These are phyloP conservation scores for Colaptes auratus DNA, from an alignment of 2,113 vertebrate species.

Conservation along the genomic window DNA sequence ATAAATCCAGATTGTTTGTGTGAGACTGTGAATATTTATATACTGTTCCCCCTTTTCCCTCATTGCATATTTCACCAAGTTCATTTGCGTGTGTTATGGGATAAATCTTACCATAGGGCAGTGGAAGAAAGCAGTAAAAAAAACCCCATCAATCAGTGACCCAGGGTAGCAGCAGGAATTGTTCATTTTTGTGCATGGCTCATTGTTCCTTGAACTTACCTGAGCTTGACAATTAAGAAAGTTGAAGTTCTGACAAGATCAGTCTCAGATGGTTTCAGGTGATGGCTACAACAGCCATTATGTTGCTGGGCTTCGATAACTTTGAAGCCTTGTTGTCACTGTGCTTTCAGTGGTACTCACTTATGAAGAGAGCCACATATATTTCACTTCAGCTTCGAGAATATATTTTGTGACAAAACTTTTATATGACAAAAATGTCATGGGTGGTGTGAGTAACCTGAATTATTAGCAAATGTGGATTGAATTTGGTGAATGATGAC, in stretches of 20 bases:
- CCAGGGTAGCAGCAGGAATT: conserved; percentile 1
- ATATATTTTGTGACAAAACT: conserved; percentile 5
- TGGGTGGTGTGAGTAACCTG: neutral
- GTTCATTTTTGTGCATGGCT: neutral
- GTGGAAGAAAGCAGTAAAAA: conserved; percentile 62
- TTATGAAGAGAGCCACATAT: neutral
- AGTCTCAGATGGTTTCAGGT: conserved; percentile 29
- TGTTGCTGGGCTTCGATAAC: neutral
- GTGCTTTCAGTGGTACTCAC: neutral
- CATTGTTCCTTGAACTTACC: conserved; percentile 29
- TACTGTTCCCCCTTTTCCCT: conserved; percentile 78
- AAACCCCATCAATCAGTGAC: conserved; percentile 53
- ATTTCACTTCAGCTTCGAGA: neutral
- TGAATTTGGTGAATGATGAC: neutral
- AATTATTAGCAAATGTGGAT: neutral
- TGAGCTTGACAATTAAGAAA: conserved; percentile 1
- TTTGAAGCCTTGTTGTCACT: neutral
- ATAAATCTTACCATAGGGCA: conserved; percentile 75
- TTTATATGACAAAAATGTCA: neutral
- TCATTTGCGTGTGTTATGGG: conserved; percentile 74
- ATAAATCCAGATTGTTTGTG: conserved; percentile 81
- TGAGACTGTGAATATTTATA: conserved; percentile 81
- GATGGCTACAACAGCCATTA: neutral
- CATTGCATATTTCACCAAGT: conserved; percentile 76
- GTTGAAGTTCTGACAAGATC: neutral